Base-by-base conservation (phyloP, 2,888 invertebrate species). In the Helleia helle region DNA sequence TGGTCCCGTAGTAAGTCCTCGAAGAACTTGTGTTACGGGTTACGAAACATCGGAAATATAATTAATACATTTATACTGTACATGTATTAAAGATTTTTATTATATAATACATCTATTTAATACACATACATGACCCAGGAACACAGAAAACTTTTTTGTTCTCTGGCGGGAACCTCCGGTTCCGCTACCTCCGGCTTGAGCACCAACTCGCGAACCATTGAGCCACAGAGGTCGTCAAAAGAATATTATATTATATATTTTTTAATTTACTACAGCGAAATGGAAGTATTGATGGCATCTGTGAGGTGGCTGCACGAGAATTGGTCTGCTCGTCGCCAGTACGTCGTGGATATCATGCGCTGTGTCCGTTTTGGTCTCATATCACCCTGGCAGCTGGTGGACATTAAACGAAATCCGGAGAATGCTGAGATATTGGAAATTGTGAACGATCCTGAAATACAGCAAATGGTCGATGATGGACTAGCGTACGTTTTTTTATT, bases 301-400 rank as follows among this genome's bases (percentile, higher is more conserved):
- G 90, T 93, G 0, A 86, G 93, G 12, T 94, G 94, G 94, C 63
- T 94, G 13, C 89, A 90, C 62, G 87, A 89, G 36, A 87, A 92
- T 54, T 93, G 92, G 92, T 59, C 86, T 0, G 71, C 83, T 1
- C 86, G 94, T 1, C 83, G 87, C 12, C 65, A 74, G 12, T 59
- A 84, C 46, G 77, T 90, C 13, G 70, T 88, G 0, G 87, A 90
- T 4, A 81, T 94, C 1, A 81, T 93, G 71, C 81, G 86, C 1
- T 92, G 92, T 61, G 88, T 94, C 0, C 87, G 94, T 17, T 94
- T 94, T 59, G 92, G 93, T 0, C 86, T 93, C 28, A 90, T 94
- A 55, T 90, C 91, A 0, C 92, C 93, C 0, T 92, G 93, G 90
- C 91, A 93, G 57, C 81, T 94, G 17, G 90, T 93, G 0, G 92